Evolutionary conservation across 2,113 vertebrate species (phyloP).

Genomic region (Mirounga angustirostris): DNA sequence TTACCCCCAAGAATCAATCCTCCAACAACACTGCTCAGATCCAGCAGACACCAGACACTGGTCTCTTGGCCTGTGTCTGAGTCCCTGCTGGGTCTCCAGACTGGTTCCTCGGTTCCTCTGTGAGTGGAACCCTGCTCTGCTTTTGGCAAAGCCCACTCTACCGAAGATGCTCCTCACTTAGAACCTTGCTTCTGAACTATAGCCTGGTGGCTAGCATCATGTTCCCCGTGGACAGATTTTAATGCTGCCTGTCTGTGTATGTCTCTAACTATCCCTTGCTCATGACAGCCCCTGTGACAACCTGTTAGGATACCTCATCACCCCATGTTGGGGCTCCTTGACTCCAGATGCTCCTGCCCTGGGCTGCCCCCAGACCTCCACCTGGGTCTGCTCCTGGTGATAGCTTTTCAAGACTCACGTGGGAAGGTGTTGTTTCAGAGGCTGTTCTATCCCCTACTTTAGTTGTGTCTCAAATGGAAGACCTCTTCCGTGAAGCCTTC

Average conservation of each 20-base stretch:
- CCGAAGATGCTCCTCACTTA: neutral
- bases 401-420: neutral
- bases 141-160: neutral
- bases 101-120: neutral
- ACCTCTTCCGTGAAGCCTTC: neutral
- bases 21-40: neutral
- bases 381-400: neutral
- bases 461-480: neutral
- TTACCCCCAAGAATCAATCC: neutral
- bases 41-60: neutral
- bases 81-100: neutral
- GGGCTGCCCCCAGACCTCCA: neutral
- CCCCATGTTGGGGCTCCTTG: neutral
- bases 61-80: neutral
- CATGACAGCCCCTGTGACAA: neutral
- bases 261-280: neutral
- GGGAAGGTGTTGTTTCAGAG: neutral
- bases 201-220: neutral
- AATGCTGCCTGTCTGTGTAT: neutral
- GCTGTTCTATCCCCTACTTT: neutral
- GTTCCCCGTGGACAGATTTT: neutral
- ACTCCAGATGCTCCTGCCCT: neutral
- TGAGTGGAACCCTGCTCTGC: neutral
- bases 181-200: neutral
- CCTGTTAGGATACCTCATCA: neutral